phyloP scores from a whole-genome alignment of 2,797 vertebrate species.

The Acanthornis magna region DNA sequence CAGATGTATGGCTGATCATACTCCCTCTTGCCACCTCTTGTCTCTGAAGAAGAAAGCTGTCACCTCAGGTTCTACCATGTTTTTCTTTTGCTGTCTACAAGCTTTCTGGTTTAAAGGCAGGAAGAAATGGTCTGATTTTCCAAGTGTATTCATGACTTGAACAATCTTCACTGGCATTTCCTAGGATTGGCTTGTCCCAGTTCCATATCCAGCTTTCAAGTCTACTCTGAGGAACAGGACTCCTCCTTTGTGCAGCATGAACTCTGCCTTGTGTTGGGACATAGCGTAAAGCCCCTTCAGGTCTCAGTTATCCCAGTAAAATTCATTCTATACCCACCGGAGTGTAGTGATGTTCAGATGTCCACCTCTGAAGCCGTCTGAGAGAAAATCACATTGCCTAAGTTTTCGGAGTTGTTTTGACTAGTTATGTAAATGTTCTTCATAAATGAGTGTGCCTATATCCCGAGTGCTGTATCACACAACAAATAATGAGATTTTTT shows the following conservation, averaged over 20 bases:
- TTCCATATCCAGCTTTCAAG: background rate
- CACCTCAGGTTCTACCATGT: background rate
- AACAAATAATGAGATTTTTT: background rate
- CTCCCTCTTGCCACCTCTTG: background rate
- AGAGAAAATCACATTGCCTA: background rate
- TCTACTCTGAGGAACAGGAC: background rate
- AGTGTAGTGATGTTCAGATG: background rate
- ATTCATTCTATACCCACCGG: background rate
- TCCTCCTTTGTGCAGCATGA: background rate
- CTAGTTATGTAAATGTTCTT: background rate
- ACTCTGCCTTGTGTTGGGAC: background rate
- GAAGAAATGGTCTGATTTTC: background rate
- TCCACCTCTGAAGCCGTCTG: background rate
- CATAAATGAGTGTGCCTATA: background rate
- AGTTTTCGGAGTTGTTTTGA: background rate
- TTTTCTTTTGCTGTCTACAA: background rate
- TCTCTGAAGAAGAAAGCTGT: background rate
- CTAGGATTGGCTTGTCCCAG: rapidly evolving
- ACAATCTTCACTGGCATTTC: background rate
- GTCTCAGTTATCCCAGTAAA: background rate
- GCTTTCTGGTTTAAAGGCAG: background rate
- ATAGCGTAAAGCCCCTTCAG: background rate
- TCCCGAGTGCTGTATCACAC: background rate
- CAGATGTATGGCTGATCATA: no score
- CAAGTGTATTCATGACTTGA: background rate